A percentile compares a stretch with the other conserved stretches of the same genome.
These are phyloP conservation scores for Campopleginae sp. DNA, from an alignment of 2,888 invertebrate genomes.

Conservation along the genomic window DNA sequence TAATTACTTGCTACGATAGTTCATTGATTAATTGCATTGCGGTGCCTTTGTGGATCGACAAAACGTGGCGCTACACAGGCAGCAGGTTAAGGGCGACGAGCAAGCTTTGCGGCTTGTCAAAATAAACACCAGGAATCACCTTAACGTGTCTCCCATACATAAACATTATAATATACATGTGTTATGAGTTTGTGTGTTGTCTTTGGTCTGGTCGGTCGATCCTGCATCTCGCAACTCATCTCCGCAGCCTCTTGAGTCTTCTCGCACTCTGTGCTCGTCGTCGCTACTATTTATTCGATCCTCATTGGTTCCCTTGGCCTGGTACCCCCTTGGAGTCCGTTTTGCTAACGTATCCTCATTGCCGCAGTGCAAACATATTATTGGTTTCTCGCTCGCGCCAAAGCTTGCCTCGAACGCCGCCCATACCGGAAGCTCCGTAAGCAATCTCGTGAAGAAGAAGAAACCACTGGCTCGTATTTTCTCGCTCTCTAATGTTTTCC, in stretches of 20 bases:
- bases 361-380: constrained; percentile 72
- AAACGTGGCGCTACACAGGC: constrained; percentile 43
- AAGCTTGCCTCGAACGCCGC: constrained; percentile 64
- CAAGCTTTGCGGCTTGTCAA: constrained; percentile 64
- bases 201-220: constrained; percentile 28
- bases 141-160: constrained; percentile 8
- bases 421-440: constrained; percentile 55
- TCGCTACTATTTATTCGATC: constrained; percentile 42
- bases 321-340: constrained; percentile 16
- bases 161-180: constrained; percentile 1
- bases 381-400: constrained; percentile 70
- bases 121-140: constrained; percentile 60
- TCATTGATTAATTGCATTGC: constrained; percentile 70
- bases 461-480: constrained; percentile 28
- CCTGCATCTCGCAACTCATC: constrained; percentile 46
- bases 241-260: constrained; percentile 43
- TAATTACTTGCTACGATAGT: constrained; percentile 68
- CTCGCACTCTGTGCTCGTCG: constrained; percentile 12
- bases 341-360: constrained; percentile 66
- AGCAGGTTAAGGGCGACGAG: constrained; percentile 50
- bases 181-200: constrained; percentile 46
- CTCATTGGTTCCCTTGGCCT: too few species aligned
- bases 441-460: constrained; percentile 48
- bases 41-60: constrained; percentile 67
- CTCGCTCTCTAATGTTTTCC: constrained; percentile 12